Evolutionary conservation across 2,113 vertebrate species (phyloP).

Genomic region (Siniperca chuatsi): DNA sequence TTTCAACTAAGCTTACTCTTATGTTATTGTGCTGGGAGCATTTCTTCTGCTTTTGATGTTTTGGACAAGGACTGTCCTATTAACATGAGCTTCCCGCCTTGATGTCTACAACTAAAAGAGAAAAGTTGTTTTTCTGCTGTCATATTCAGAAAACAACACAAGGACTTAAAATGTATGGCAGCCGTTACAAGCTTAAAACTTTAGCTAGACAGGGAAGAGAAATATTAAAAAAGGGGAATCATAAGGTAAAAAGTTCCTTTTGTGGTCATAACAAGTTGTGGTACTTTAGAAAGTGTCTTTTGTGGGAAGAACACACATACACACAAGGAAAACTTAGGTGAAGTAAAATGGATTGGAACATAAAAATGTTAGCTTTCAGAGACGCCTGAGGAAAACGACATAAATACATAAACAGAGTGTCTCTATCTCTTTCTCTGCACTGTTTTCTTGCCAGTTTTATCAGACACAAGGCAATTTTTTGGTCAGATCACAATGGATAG

Average conservation of each 20-base stretch:
- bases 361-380: background rate
- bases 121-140: constrained; percentile 51
- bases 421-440: constrained; percentile 4
- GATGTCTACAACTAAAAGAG: constrained; percentile 37
- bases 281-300: constrained; percentile 25
- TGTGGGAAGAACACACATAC: background rate
- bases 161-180: constrained; percentile 32
- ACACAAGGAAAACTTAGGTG: background rate
- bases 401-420: constrained; percentile 28
- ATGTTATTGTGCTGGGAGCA: constrained; percentile 25
- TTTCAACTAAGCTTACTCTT: constrained; percentile 27
- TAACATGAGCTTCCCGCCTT: constrained; percentile 23
- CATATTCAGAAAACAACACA: constrained; percentile 40
- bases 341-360: constrained; percentile 31
- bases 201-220: constrained; percentile 14
- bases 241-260: constrained; percentile 9
- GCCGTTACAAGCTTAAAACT: constrained; percentile 24
- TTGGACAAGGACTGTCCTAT: constrained; percentile 45
- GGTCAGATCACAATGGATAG: background rate
- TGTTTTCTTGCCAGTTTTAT: background rate
- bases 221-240: constrained; percentile 10
- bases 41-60: constrained; percentile 34
- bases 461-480: background rate
- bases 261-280: constrained; percentile 25
- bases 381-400: constrained; percentile 12